A percentile compares a stretch with the other conserved stretches of the same genome.
These are phyloP conservation scores for Phrynocephalus guinanensis DNA, from an alignment of 2,797 vertebrate genomes.

Conservation along the genomic window DNA sequence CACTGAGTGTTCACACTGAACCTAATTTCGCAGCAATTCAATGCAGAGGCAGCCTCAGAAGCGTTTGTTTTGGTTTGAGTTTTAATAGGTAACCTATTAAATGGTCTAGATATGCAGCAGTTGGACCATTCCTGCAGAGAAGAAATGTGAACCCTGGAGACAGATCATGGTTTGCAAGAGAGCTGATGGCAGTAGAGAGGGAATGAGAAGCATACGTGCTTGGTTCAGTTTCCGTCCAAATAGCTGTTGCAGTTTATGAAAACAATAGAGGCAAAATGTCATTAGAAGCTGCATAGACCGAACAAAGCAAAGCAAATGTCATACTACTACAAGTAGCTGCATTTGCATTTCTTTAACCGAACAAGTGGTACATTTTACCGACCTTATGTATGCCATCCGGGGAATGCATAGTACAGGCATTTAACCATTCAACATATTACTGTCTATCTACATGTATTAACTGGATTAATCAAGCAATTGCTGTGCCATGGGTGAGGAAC, in stretches of 20 bases:
- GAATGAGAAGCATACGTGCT: background rate
- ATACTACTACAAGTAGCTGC: no score
- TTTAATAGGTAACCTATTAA: constrained; percentile 67
- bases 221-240: background rate
- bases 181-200: background rate
- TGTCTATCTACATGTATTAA: no score
- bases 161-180: background rate
- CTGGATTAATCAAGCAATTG: no score
- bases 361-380: background rate
- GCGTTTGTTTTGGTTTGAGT: constrained; percentile 51
- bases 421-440: no score
- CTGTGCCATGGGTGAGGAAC: no score
- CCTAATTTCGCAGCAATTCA: background rate
- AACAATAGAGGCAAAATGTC: background rate
- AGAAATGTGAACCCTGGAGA: background rate
- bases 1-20: background rate
- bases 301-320: no score
- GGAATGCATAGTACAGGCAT: no score
- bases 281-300: background rate
- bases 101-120: constrained; percentile 46
- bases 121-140: constrained; percentile 50
- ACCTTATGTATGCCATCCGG: no score
- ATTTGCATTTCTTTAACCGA: background rate
- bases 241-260: background rate
- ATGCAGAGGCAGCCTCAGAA: background rate